Percentiles rank a stretch among this genome's conserved stretches.
phyloP scores from a whole-genome alignment of 2,888 invertebrate species.

The Coremacera marginata region DNA sequence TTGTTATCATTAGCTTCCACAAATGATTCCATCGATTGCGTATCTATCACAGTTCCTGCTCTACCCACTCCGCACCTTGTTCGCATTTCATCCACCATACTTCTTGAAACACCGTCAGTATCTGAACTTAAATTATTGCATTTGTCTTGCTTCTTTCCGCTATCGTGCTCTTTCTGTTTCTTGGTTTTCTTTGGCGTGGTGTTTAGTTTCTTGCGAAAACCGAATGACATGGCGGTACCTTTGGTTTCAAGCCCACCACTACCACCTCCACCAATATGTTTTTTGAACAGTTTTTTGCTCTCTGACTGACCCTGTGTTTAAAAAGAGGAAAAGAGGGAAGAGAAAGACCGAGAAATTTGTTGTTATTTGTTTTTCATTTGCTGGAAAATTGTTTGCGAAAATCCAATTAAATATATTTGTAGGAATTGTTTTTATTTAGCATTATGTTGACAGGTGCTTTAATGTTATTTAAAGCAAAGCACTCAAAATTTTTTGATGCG shows the following conservation, averaged over 20 bases:
- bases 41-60: slow-evolving; percentile 49
- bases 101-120: slow-evolving; percentile 27
- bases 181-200: slow-evolving; percentile 70
- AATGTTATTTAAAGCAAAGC: no score
- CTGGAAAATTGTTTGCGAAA: no score
- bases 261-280: slow-evolving; percentile 48
- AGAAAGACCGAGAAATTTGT: neutral
- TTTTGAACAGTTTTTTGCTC: slow-evolving; percentile 65
- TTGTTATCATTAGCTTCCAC: slow-evolving; percentile 61
- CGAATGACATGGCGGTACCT: slow-evolving; percentile 87
- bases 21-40: slow-evolving; percentile 33
- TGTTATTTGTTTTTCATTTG: no score
- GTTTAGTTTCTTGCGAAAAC: slow-evolving; percentile 79
- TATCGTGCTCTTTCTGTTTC: slow-evolving; percentile 58
- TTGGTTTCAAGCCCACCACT: slow-evolving; percentile 63
- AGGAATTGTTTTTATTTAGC: neutral
- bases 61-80: slow-evolving; percentile 18
- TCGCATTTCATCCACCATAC: slow-evolving; percentile 10
- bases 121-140: slow-evolving; percentile 49
- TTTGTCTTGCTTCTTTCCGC: slow-evolving; percentile 51
- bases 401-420: no score
- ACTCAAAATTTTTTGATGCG: no score
- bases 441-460: neutral
- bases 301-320: slow-evolving; percentile 68
- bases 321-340: slow-evolving; percentile 28